Conservation (phyloP, 2,888 invertebrate genomes). For the Oxystoma pomonae region DNA sequence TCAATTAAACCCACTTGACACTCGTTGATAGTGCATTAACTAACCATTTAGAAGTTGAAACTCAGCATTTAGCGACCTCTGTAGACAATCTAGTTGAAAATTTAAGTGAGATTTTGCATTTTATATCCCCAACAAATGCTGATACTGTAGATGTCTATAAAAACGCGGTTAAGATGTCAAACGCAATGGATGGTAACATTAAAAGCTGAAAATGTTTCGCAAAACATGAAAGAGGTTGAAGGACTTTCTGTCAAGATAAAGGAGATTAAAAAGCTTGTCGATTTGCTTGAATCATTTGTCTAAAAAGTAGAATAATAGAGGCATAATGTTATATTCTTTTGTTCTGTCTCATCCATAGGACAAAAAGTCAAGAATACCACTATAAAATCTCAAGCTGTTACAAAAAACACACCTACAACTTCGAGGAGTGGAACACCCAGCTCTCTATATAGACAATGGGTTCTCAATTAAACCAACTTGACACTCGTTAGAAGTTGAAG, state of each 20-base stretch:
- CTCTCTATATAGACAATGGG: constrained; percentile 68
- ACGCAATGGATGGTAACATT: constrained; percentile 91
- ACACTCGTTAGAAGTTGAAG: constrained; percentile 86
- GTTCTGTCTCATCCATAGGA: constrained; percentile 65
- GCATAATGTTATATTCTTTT: no score
- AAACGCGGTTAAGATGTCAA: constrained; percentile 91
- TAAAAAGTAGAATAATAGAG: no score
- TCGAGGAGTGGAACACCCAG: no score
- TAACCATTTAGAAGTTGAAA: constrained; percentile 87
- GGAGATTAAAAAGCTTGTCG: constrained; percentile 65
- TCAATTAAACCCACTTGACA: constrained; percentile 71
- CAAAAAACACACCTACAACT: constrained; percentile 52
- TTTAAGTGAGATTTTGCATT: constrained; percentile 76
- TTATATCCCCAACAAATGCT: constrained; percentile 88
- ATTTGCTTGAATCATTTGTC: constrained; percentile 62
- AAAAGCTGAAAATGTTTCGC: constrained; percentile 93
- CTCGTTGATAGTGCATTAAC: constrained; percentile 79
- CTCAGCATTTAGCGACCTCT: constrained; percentile 83
- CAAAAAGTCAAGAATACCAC: constrained; percentile 51
- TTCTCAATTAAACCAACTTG: constrained; percentile 70
- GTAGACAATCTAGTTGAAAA: constrained; percentile 90
- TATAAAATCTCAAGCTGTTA: constrained; percentile 71
- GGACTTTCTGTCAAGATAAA: constrained; percentile 77
- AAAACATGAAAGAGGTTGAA: constrained; percentile 85
- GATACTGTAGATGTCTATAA: constrained; percentile 92